Base-by-base conservation (phyloP, 2,888 invertebrate genomes). In the Notodonta ziczac region DNA sequence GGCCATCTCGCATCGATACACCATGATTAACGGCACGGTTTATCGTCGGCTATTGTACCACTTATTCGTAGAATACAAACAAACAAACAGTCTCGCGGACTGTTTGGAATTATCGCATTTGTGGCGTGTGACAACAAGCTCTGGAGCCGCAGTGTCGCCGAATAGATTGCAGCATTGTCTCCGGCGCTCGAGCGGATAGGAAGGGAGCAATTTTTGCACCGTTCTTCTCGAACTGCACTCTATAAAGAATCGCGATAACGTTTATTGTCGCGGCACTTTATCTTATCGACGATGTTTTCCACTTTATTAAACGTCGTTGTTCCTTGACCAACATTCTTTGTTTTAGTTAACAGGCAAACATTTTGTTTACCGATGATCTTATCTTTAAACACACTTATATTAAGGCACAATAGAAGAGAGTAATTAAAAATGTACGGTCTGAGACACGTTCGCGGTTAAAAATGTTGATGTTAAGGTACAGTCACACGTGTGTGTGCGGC, bases 271-370 rank as follows among this genome's bases (percentile, higher is more conserved):
- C 74, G 73, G 67, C 75, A 70, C 74, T 76, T 85, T 87, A 89
- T 90, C 90, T 92, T 91, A 90, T 91, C 90, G 74, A 75, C 79
- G 81, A 83, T 82, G 82, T 85, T 88, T 85, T 86, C 81, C 85
- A 86, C 86, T 86, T 84, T 74, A 81, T 77, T 76, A 76, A 75
- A 69, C 73, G 67, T 77, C 73, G 69, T 79, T 24, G 24, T 4
- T 81, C 76, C 84, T 87, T 83, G 81, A 83, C 80, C 81, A 84
- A 81, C 65, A 82, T 85, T 85, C 79, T 84, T 88, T 86, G 82
- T 84, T 83, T 76, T 74, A 72, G 61, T 65, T 59, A 57, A 58
- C 62, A 35, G 7, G 62, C 60, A 71, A 67, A 62, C 51, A 56
- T 68, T 50, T 72, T 61, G 44, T 67, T 72, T 74, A 63, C 67